Base-by-base conservation (phyloP, 2,888 invertebrate genomes). In the Cerastoderma edule region DNA sequence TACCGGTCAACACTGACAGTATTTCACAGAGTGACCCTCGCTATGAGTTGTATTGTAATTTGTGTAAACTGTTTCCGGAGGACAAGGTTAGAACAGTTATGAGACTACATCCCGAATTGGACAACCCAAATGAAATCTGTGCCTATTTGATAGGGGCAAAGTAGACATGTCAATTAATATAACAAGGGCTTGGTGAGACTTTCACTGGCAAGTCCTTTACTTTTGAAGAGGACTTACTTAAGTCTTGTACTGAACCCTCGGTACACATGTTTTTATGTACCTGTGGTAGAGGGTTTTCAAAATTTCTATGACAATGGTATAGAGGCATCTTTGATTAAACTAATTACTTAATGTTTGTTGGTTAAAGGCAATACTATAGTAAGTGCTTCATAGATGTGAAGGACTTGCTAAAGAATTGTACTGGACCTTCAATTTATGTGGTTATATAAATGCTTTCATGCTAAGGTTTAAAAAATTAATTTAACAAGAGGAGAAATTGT, bases 21-120 rank as follows among this genome's bases (percentile, higher is more conserved):
- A 88, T 88, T 30, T 53, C 70, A 1, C 79, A 79, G 0, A 77
- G 77, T 27, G 97, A 97, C 87, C 95, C 95, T 27, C 94, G 97
- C 0, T 94, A 96, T 33, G 95, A 95, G 85, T 94, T 98, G 90
- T 97, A 96, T 92, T 97, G 96, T 93, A 97, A 98, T 92, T 94
- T 99, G 80, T 95, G 96, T n/a, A 96, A 96, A 68, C 95, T 98
- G 73, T 99, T 99, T 93, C 97, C 97, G 0, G 96, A 97, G 89
- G 95, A 96, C 83, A 96, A 97, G 90, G 98, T 98, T n/a, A 95
- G 95, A 67, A 95, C 95, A 67, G 98, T 96, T 0, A 97, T 99
- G 96, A 95, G 96, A 79, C 94, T 96, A 83, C 95, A 96, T 93
- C 98, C 98, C 0, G 96, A 97, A 64, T 97, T 97, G 92, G 96